phyloP scores from a whole-genome alignment of 2,113 vertebrate genomes.

The Neodontobutis hainanensis region DNA sequence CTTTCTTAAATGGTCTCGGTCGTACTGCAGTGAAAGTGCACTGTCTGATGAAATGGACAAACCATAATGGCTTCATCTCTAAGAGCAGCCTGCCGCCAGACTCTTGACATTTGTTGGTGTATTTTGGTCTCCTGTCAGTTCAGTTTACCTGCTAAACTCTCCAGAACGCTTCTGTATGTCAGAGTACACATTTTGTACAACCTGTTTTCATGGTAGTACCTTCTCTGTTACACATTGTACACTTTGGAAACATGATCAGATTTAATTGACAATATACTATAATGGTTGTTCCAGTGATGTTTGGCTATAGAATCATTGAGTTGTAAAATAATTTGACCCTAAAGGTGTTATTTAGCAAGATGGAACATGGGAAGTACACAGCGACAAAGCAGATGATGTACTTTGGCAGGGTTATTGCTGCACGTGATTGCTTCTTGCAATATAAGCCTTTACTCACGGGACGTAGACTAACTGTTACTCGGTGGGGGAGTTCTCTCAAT shows the following conservation, averaged over 20 bases:
- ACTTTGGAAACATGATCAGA: too few species aligned
- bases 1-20: not conserved
- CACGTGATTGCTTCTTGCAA: conserved; percentile 34
- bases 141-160: not conserved
- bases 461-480: conserved; percentile 21
- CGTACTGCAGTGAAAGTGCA: not conserved
- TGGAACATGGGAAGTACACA: not conserved
- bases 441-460: conserved; percentile 16
- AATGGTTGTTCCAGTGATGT: not conserved
- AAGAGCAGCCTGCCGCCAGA: conserved; percentile 13
- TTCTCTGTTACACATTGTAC: too few species aligned
- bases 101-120: conserved; percentile 9
- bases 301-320: conserved; percentile 10
- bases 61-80: conserved; percentile 2
- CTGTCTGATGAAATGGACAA: not conserved
- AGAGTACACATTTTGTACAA: too few species aligned
- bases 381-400: not conserved
- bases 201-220: not conserved
- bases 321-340: conserved; percentile 5
- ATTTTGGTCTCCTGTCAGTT: conserved; percentile 11
- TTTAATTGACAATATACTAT: too few species aligned
- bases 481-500: conserved; percentile 38
- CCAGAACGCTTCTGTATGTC: too few species aligned
- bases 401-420: conserved; percentile 44
- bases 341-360: conserved; percentile 6